A percentile compares a stretch with the other conserved stretches of the same genome.
Evolutionary conservation across 2,113 vertebrate genomes (phyloP).

Genomic region (Lethenteron reissneri): DNA sequence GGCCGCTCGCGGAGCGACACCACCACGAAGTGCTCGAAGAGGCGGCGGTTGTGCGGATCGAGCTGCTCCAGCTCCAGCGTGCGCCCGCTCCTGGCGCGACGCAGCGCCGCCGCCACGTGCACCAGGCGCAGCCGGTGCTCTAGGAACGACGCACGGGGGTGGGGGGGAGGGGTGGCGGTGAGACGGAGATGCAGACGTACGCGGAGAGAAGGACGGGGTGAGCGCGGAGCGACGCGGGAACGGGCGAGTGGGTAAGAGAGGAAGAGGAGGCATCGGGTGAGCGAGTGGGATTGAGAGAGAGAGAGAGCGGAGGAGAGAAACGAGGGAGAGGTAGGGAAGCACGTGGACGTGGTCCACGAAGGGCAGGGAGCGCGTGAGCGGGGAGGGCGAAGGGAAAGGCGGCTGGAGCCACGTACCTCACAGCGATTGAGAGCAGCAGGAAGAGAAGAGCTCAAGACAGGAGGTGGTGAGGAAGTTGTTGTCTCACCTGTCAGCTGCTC

Average conservation of each 20-base stretch:
- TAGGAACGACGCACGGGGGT: background rate
- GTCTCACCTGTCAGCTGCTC: background rate
- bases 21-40: slow-evolving; percentile 38
- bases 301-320: background rate
- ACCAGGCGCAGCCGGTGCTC: background rate
- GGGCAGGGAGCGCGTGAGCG: background rate
- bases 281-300: background rate
- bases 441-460: no score
- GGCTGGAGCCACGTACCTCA: background rate
- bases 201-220: background rate
- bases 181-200: background rate
- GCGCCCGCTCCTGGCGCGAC: background rate
- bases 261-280: background rate
- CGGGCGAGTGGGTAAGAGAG: background rate
- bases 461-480: no score
- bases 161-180: background rate
- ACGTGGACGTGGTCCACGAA: background rate
- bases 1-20: slow-evolving; percentile 63
- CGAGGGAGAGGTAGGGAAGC: background rate
- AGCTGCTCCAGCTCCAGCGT: background rate
- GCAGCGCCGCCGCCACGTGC: background rate
- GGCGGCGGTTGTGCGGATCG: background rate
- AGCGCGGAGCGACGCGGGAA: background rate
- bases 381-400: background rate
- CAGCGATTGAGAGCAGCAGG: no score